Conservation (phyloP, 2,113 vertebrate genomes). For the Hemichromis elongatus region DNA sequence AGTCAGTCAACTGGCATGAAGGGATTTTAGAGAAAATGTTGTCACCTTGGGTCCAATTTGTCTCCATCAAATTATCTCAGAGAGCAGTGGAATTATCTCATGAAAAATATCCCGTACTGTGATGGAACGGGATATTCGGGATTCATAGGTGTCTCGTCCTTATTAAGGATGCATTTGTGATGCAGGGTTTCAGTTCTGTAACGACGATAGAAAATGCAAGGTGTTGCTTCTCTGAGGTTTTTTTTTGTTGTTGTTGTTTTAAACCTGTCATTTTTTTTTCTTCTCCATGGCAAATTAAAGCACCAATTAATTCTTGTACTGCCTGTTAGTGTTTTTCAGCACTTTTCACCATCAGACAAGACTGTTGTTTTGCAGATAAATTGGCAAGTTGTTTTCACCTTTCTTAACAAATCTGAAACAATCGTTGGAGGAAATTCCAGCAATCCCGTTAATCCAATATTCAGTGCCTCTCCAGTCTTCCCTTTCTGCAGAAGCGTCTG, state of each 20-base stretch:
- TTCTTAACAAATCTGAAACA: constrained; percentile 31
- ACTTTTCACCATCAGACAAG: background rate
- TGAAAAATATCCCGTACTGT: constrained; percentile 17
- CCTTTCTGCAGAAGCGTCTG: constrained; percentile 35
- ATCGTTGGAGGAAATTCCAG: background rate
- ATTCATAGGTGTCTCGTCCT: constrained; percentile 8
- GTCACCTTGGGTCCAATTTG: constrained; percentile 64
- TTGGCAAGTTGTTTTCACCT: constrained; percentile 21
- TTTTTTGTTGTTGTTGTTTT: background rate
- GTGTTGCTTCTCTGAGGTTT: background rate
- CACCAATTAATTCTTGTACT: constrained; percentile 10
- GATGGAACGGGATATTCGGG: constrained; percentile 9
- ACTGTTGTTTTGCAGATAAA: constrained; percentile 2
- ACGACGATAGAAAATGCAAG: background rate
- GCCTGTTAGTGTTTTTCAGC: background rate
- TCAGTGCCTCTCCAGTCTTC: constrained; percentile 22
- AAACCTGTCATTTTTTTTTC: background rate
- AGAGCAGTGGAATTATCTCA: constrained; percentile 37
- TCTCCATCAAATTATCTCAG: constrained; percentile 52
- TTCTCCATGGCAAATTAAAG: constrained; percentile 4
- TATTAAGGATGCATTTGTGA: constrained; percentile 1
- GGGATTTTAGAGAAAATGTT: constrained; percentile 60
- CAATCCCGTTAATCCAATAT: constrained; percentile 52
- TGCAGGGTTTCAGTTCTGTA: background rate
- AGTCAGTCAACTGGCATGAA: constrained; percentile 60